These are phyloP conservation scores for Montipora efflorescens DNA, from an alignment of 64 coral and sea anemone species.

Conservation along the genomic window DNA sequence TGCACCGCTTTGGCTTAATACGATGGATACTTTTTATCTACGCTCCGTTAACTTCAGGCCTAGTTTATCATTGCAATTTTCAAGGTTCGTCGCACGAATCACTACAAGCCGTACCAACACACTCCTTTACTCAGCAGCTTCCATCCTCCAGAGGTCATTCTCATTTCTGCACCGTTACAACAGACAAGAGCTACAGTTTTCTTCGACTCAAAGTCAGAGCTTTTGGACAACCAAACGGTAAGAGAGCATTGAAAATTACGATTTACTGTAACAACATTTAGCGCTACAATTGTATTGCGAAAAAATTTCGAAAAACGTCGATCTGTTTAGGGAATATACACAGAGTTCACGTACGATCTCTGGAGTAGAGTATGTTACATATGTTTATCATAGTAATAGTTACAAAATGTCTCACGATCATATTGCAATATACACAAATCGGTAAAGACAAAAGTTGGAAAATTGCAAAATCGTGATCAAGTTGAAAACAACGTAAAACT, in stretches of 20 bases:
- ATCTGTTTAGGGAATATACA: no score
- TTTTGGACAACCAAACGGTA: conserved; percentile 5
- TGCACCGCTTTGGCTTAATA: not conserved
- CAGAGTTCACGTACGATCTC: no score
- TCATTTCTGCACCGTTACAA: conserved; percentile 16
- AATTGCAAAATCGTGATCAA: not conserved
- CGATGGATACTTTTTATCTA: not conserved
- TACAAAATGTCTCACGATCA: not conserved
- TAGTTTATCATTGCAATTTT: conserved; percentile 38
- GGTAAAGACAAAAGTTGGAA: not conserved
- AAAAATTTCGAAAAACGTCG: no score
- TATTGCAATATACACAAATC: no score
- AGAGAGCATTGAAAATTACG: not conserved
- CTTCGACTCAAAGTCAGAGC: conserved; percentile 6
- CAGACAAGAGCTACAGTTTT: not conserved
- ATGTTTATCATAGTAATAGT: not conserved
- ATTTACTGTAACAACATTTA: not conserved
- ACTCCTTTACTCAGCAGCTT: not conserved
- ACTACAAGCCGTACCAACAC: not conserved
- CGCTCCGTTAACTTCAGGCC: not conserved
- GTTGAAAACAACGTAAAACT: not conserved
- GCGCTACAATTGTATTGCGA: no score
- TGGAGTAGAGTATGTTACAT: no score
- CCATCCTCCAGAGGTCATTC: not conserved
- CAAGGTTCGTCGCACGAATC: not conserved